Evolutionary conservation across 1,140 invertebrate genomes (phyloP), one percentile per base, ranked within the genome.

Genomic region (Drosophila nebulosa): DNA sequence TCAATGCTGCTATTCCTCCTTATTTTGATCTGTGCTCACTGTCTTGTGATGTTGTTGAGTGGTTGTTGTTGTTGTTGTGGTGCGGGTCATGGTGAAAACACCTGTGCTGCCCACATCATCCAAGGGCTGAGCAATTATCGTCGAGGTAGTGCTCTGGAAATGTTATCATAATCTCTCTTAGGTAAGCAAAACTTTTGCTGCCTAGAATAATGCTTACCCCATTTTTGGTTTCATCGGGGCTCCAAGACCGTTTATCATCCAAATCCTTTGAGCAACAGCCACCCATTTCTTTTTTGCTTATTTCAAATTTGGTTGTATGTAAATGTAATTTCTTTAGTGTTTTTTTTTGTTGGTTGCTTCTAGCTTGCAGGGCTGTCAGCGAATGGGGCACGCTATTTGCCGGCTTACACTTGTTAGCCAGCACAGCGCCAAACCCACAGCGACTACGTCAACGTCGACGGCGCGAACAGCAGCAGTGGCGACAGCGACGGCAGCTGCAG

Each of bases 251-350:
- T 67, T 89, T 85, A 18, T 84, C 78, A 55, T 90, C 89, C 53
- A 85, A 61, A 72, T 90, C 89, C 73, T 90, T 90, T 46, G 89
- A 90, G 60, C 86, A 88, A 70, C 89, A 90, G 64, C 89, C 68
- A 62, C 83, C 83, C 83, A 88, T 88, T 51, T 21, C 1, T 36
- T 22, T 74, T 7, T 26, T 24, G 9, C 1, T 5, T 58, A 5
- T 57, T 5, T 42, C 30, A n/a, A 35, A 22, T 60, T 61, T 9
- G 5, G 22, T 12, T 30, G n/a, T 51, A 46, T 5, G 0, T 12
- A 32, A 6, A 10, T 32, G 2, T 32, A 12, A 2, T 30, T 9
- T 30, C 3, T 32, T 32, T 32, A 1, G 30, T 32, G 9, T 32
- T n/a, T 46, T 52, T 18, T 21, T 58, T 36, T 62, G 69, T 50